phyloP scores from a whole-genome alignment of 2,888 invertebrate genomes.

The Sabatieria punctata region DNA sequence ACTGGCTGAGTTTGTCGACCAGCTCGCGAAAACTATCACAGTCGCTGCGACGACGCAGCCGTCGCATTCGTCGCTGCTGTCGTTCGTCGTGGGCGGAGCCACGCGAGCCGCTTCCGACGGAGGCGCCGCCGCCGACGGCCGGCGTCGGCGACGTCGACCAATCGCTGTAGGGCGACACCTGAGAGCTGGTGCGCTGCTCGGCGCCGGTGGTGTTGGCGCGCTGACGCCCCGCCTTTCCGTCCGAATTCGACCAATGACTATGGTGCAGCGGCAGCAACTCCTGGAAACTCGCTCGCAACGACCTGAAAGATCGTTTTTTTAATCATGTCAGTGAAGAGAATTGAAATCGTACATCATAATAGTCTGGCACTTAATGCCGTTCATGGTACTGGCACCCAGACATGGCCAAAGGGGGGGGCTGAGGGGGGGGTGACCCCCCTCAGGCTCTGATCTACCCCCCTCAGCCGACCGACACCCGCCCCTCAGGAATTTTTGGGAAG shows the following conservation, averaged over 20 bases:
- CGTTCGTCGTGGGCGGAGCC: background rate
- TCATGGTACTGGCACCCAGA: no score
- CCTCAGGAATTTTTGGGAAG: no score
- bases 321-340: no score
- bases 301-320: background rate
- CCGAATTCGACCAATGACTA: background rate
- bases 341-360: no score
- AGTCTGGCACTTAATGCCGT: no score
- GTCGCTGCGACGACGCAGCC: slow-evolving; percentile 8
- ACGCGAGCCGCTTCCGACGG: background rate
- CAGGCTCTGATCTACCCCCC: no score
- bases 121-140: background rate
- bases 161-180: no score
- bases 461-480: no score
- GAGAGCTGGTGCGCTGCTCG: background rate
- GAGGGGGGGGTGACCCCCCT: no score
- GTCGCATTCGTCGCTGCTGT: slow-evolving; percentile 2
- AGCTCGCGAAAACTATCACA: slow-evolving; percentile 10
- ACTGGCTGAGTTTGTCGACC: no score
- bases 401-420: no score
- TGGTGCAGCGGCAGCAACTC: slow-evolving; percentile 5
- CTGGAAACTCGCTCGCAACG: slow-evolving; percentile 7
- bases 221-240: background rate
- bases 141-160: background rate
- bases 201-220: background rate